Percentiles rank a stretch among this genome's conserved stretches.
These are phyloP conservation scores for Spizella passerina DNA, from an alignment of 2,797 vertebrate genomes.

Conservation along the genomic window DNA sequence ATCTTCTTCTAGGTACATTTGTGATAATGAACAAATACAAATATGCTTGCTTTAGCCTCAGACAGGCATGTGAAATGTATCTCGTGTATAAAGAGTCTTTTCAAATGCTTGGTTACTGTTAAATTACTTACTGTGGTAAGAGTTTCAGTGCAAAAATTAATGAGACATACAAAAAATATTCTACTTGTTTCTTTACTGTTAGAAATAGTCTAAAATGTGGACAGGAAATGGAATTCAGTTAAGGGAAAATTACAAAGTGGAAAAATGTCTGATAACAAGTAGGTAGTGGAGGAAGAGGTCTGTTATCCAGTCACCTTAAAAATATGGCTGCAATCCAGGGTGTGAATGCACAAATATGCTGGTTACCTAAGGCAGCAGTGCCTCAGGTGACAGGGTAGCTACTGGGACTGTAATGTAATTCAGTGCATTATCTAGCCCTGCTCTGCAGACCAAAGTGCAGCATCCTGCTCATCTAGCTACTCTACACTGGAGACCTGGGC, in stretches of 20 bases:
- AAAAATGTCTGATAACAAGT: not conserved
- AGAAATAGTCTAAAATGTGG: not conserved
- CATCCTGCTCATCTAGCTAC: not conserved
- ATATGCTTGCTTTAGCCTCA: not conserved
- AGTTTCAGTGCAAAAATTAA: not conserved
- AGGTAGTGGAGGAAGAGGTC: not conserved
- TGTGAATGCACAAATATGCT: not conserved
- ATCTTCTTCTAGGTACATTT: conserved; percentile 75
- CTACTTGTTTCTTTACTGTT: not conserved
- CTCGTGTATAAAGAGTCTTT: not conserved
- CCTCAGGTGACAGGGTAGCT: not conserved
- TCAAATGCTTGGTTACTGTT: not conserved
- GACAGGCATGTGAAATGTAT: not conserved
- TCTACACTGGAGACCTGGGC: not conserved
- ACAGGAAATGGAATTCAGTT: not conserved
- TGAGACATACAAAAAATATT: not conserved
- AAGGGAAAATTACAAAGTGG: not conserved
- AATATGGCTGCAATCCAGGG: not conserved
- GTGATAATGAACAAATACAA: not conserved
- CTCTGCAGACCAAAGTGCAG: not conserved
- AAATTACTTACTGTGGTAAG: not conserved
- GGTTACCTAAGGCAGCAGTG: not conserved
- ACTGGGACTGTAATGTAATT: not conserved
- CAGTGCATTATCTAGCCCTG: not conserved
- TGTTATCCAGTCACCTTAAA: not conserved